Percentiles rank a stretch among this genome's conserved stretches.
phyloP scores from a whole-genome alignment of 2,113 vertebrate species.

The Indri indri region DNA sequence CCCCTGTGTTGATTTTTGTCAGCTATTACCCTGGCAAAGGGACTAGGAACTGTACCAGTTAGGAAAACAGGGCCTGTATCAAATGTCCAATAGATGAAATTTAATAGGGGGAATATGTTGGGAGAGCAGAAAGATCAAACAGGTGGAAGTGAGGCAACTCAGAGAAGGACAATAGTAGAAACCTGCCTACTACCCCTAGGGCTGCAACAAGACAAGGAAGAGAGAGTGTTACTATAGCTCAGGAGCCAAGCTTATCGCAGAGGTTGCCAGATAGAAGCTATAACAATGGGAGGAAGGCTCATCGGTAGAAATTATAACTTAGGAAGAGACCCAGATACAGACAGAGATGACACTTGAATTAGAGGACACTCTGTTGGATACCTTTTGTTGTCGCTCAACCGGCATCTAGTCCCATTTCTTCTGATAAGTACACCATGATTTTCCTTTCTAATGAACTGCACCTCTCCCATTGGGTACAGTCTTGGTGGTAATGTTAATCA shows the following conservation, averaged over 20 bases:
- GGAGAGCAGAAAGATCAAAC: background rate
- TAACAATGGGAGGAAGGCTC: background rate
- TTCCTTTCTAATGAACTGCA: background rate
- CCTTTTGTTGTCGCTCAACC: background rate
- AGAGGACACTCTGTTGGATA: background rate
- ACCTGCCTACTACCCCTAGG: background rate
- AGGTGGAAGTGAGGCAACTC: background rate
- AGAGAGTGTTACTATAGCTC: background rate
- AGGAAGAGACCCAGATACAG: background rate
- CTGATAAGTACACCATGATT: background rate
- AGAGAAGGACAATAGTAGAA: constrained; percentile 38
- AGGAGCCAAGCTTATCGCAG: background rate
- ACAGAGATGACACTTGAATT: constrained; percentile 15
- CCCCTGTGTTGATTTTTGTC: constrained; percentile 15
- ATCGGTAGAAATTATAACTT: constrained; percentile 26
- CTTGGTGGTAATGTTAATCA: background rate
- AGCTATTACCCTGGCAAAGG: background rate
- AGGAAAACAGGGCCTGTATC: background rate
- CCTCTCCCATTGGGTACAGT: background rate
- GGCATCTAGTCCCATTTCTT: background rate
- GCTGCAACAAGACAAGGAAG: background rate
- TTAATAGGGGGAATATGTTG: background rate
- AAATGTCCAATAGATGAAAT: background rate
- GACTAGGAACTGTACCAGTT: background rate
- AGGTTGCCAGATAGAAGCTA: background rate